A percentile compares a stretch with the other conserved stretches of the same genome.
phyloP scores from a whole-genome alignment of 2,888 invertebrate genomes.

The Schizotus pectinicornis region DNA sequence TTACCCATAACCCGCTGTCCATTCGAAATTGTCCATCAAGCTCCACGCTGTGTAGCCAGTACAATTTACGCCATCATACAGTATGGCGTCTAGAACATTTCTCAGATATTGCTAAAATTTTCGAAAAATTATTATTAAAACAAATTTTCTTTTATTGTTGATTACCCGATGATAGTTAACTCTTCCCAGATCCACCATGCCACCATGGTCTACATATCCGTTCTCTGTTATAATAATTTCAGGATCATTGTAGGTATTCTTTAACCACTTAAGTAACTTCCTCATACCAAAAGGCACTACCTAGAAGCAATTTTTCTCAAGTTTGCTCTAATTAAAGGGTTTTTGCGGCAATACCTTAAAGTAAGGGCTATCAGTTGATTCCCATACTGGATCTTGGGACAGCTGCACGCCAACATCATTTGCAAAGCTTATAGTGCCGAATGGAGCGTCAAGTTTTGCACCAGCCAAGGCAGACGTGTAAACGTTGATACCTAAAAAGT shows the following conservation, averaged over 20 bases:
- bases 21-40: no score
- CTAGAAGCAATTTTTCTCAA: conserved; percentile 53
- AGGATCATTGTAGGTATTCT: conserved; percentile 64
- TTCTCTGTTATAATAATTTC: conserved; percentile 68
- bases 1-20: no score
- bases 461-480: conserved; percentile 61
- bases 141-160: no score
- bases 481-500: conserved; percentile 68
- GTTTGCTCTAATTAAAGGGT: no score
- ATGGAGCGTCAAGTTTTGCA: conserved; percentile 53
- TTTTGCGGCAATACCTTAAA: no score
- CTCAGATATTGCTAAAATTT: no score
- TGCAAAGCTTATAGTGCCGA: conserved; percentile 36
- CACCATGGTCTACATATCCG: conserved; percentile 63
- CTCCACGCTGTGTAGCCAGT: no score
- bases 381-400: conserved; percentile 12
- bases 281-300: conserved; percentile 67
- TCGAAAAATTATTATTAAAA: no score
- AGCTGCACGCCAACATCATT: conserved; percentile 16
- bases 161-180: conserved; percentile 61
- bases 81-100: no score
- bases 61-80: no score
- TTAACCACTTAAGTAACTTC: conserved; percentile 65
- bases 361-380: no score
- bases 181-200: conserved; percentile 62